phyloP scores from a whole-genome alignment of 2,113 vertebrate species.

The Dermatemys mawii region DNA sequence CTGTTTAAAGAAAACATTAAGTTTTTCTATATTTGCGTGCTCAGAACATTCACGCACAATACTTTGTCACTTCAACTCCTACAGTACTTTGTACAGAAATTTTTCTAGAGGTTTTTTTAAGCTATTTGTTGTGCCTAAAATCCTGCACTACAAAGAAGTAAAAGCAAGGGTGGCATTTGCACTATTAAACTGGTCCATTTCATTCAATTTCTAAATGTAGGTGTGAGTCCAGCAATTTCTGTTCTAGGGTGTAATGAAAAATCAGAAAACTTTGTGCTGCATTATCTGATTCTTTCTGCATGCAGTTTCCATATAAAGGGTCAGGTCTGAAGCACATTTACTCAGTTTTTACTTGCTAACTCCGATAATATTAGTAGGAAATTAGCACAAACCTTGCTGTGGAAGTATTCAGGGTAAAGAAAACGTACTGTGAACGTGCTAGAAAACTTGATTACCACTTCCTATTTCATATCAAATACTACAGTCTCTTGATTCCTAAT shows the following conservation, averaged over 20 bases:
- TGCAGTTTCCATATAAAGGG: not conserved
- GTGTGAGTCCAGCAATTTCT: not conserved
- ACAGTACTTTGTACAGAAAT: conserved; percentile 31
- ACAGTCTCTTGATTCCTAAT: not conserved
- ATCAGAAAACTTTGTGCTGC: not conserved
- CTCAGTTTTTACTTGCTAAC: conserved; percentile 60
- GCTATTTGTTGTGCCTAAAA: not conserved
- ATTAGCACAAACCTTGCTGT: conserved; percentile 43
- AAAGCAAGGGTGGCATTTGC: not conserved
- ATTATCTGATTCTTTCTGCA: not conserved
- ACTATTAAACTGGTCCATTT: not conserved
- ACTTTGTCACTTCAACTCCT: conserved; percentile 12
- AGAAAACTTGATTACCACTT: conserved; percentile 37
- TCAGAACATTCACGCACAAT: not conserved
- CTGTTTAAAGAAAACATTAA: not conserved
- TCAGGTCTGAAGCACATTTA: conserved; percentile 29
- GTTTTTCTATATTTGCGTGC: not conserved
- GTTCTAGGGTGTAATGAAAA: not conserved
- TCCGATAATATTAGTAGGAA: conserved; percentile 54
- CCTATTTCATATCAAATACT: not conserved
- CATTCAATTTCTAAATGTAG: not conserved
- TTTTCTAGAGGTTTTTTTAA: not conserved
- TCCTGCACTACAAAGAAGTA: not conserved
- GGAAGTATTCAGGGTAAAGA: conserved; percentile 13
- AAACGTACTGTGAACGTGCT: conserved; percentile 24